phyloP scores from a whole-genome alignment of 2,797 vertebrate species.

The Sciurus vulgaris region DNA sequence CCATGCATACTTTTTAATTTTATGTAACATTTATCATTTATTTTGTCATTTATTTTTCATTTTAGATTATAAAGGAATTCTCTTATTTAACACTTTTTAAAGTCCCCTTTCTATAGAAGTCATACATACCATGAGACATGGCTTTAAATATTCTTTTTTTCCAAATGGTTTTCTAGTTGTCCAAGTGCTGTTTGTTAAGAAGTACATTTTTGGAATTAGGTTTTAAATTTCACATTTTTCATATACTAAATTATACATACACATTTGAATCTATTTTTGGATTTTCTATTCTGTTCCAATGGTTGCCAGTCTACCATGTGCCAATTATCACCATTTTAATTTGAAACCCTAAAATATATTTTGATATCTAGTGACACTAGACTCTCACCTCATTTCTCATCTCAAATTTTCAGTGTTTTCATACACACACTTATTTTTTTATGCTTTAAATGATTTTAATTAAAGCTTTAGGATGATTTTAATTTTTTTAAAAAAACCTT shows the following conservation, averaged over 20 bases:
- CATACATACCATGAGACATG: not conserved
- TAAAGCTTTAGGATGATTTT: constrained; percentile 37
- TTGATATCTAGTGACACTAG: not conserved
- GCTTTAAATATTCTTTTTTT: not conserved
- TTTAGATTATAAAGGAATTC: not conserved
- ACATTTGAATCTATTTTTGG: not conserved
- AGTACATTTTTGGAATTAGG: not conserved
- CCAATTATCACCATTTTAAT: not conserved
- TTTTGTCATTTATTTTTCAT: not conserved
- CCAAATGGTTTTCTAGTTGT: not conserved
- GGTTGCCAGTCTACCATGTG: not conserved
- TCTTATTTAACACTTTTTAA: constrained; percentile 34
- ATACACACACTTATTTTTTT: not conserved
- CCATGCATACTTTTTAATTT: not conserved
- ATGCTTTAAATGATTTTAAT: not conserved
- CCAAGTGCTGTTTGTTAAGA: not conserved
- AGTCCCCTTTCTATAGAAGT: not conserved
- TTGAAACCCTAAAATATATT: constrained; percentile 25
- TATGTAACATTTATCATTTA: not conserved
- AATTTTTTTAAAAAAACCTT: not conserved
- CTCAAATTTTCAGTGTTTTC: not conserved
- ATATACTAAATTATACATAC: not conserved
- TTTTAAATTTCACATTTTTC: constrained; percentile 25
- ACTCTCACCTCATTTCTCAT: not conserved
- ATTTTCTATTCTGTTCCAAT: constrained; percentile 4